Percentiles rank a stretch among this genome's conserved stretches.
These are phyloP conservation scores for Acrocyrtus sp. DNA, from an alignment of 2,888 invertebrate species.

Conservation along the genomic window DNA sequence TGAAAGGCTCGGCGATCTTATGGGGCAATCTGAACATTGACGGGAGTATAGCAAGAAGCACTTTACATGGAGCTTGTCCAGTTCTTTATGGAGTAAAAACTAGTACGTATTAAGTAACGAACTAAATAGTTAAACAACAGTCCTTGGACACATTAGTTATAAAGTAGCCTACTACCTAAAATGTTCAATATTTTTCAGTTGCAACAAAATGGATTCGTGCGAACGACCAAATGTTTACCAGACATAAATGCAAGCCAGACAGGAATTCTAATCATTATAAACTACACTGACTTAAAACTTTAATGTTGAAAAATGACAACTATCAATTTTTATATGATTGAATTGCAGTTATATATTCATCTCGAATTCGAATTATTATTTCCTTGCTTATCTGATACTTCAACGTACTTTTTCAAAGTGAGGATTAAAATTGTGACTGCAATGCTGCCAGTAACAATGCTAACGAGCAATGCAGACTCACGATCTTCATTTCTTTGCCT, in stretches of 20 bases:
- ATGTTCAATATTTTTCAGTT: slow-evolving; percentile 59
- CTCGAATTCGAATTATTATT: too few species aligned
- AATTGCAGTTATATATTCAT: too few species aligned
- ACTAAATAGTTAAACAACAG: background rate
- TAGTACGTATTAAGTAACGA: too few species aligned
- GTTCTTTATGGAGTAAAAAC: slow-evolving; percentile 68
- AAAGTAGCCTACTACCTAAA: background rate
- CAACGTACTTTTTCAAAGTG: slow-evolving; percentile 16
- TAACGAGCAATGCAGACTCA: slow-evolving; percentile 6
- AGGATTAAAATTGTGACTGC: background rate
- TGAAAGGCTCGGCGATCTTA: slow-evolving; percentile 67
- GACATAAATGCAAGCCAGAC: slow-evolving; percentile 33
- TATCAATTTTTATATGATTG: too few species aligned
- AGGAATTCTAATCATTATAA: slow-evolving; percentile 27
- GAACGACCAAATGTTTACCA: slow-evolving; percentile 67
- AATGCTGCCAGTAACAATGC: slow-evolving; percentile 6
- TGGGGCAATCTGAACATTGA: slow-evolving; percentile 68
- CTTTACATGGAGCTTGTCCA: slow-evolving; percentile 69
- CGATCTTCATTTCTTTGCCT: slow-evolving; percentile 8
- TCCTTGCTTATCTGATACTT: too few species aligned
- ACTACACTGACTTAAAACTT: too few species aligned
- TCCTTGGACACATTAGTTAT: background rate
- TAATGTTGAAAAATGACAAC: too few species aligned
- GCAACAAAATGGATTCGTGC: slow-evolving; percentile 70
- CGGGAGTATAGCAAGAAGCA: slow-evolving; percentile 66